phyloP scores from a whole-genome alignment of 2,888 invertebrate species.

The Eumerus sabulonum region DNA sequence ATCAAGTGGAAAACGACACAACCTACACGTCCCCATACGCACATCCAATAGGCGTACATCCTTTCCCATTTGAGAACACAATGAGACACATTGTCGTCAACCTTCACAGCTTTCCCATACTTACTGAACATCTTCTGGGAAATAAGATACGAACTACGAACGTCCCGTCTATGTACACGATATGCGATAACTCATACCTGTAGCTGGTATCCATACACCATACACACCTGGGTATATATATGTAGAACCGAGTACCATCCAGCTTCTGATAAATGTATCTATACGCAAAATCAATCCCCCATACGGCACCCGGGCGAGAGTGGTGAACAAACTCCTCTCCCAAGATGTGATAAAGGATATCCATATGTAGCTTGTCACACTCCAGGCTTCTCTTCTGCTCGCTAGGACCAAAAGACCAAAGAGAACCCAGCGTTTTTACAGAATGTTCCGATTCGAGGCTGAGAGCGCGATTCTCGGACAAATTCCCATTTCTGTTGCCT shows the following conservation, averaged over 20 bases:
- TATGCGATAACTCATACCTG: slow-evolving; percentile 42
- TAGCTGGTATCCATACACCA: slow-evolving; percentile 27
- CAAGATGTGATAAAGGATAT: too few relatives aligned
- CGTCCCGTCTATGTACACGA: slow-evolving; percentile 15
- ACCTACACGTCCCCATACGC: not conserved
- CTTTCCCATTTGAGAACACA: slow-evolving; percentile 32
- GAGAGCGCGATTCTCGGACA: too few relatives aligned
- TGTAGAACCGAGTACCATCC: not conserved
- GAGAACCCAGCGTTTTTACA: slow-evolving; percentile 3
- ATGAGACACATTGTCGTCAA: slow-evolving; percentile 47
- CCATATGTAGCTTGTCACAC: too few relatives aligned
- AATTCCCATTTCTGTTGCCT: not conserved
- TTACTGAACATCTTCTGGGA: slow-evolving; percentile 50
- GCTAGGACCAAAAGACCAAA: not conserved
- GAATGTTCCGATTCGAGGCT: slow-evolving; percentile 22
- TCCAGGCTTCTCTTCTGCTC: not conserved
- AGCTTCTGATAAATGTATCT: slow-evolving; percentile 17
- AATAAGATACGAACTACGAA: slow-evolving; percentile 14
- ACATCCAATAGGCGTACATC: slow-evolving; percentile 15
- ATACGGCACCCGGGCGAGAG: slow-evolving; percentile 58
- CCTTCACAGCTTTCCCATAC: slow-evolving; percentile 27
- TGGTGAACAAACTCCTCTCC: slow-evolving; percentile 32
- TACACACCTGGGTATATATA: not conserved
- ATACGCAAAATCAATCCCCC: slow-evolving; percentile 62
- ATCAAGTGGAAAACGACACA: not conserved